A percentile compares a stretch with the other conserved stretches of the same genome.
Evolutionary conservation across 2,113 vertebrate genomes (phyloP).

Genomic region (Tachycineta bicolor): DNA sequence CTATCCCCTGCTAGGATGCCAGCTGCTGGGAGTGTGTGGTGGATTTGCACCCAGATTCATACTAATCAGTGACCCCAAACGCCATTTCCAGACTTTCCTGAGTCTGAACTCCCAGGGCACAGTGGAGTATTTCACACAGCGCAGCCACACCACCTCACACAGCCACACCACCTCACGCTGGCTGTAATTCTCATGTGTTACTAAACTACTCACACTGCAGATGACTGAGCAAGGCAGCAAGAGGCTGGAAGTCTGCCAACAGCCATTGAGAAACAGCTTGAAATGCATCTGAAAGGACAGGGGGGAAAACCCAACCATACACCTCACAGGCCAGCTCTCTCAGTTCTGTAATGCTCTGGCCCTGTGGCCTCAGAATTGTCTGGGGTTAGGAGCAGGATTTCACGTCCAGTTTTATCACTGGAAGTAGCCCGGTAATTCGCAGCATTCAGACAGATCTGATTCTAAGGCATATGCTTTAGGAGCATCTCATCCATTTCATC

Average conservation of each 20-base stretch:
- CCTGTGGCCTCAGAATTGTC: not conserved
- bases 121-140: not conserved
- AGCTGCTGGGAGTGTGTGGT: not conserved
- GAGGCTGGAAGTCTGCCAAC: conserved; percentile 45
- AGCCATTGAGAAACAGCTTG: conserved; percentile 52
- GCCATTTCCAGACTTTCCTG: not conserved
- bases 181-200: not conserved
- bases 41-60: not conserved
- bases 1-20: not conserved
- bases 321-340: not conserved
- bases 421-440: not conserved
- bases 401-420: not conserved
- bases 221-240: conserved; percentile 37
- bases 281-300: conserved; percentile 5
- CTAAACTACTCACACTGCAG: conserved; percentile 28
- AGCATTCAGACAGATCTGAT: not conserved
- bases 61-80: not conserved
- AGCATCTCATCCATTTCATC: not conserved
- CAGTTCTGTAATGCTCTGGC: not conserved
- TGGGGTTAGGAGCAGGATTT: not conserved
- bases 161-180: not conserved
- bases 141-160: not conserved
- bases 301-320: not conserved
- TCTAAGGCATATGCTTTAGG: not conserved
- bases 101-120: not conserved